Conservation (phyloP, 1,140 invertebrate genomes). For the Tetranychus cinnabarinus region DNA sequence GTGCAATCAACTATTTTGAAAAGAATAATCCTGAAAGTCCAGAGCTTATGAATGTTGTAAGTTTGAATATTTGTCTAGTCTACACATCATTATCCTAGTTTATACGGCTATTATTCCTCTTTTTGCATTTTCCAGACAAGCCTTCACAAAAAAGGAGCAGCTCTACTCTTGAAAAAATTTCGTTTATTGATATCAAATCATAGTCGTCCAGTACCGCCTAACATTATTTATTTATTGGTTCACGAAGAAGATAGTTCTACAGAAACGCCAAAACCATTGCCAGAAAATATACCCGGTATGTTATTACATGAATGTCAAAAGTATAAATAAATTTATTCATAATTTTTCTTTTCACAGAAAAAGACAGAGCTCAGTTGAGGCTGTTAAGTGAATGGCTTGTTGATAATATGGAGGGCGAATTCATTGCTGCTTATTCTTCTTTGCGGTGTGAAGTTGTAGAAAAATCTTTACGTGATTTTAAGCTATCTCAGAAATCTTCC, state of each 20-base stretch:
- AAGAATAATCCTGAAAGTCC: conserved; percentile 78
- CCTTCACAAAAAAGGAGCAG: conserved; percentile 43
- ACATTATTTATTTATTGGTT: conserved; percentile 58
- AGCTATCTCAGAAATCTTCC: conserved; percentile 45
- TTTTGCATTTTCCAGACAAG: conserved; percentile 30
- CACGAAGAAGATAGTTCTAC: conserved; percentile 1
- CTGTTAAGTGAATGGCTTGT: conserved; percentile 61
- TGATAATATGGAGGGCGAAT: conserved; percentile 48
- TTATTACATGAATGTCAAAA: too few relatives aligned
- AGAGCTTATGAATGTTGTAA: conserved; percentile 71
- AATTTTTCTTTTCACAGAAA: conserved; percentile 20
- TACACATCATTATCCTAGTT: neutral
- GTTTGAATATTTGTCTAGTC: neutral
- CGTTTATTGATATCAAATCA: conserved; percentile 57
- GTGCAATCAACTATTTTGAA: conserved; percentile 72
- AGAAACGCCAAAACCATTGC: neutral
- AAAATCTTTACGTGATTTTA: conserved; percentile 37
- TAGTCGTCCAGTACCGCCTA: conserved; percentile 58
- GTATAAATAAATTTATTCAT: too few relatives aligned
- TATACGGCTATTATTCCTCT: neutral
- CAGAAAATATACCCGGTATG: conserved; percentile 18
- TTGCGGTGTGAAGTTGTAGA: conserved; percentile 48
- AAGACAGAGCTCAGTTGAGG: conserved; percentile 39
- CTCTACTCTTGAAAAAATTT: conserved; percentile 59
- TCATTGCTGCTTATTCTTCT: conserved; percentile 50